phyloP scores from a whole-genome alignment of 2,797 vertebrate species.

The Myripristis murdjan region DNA sequence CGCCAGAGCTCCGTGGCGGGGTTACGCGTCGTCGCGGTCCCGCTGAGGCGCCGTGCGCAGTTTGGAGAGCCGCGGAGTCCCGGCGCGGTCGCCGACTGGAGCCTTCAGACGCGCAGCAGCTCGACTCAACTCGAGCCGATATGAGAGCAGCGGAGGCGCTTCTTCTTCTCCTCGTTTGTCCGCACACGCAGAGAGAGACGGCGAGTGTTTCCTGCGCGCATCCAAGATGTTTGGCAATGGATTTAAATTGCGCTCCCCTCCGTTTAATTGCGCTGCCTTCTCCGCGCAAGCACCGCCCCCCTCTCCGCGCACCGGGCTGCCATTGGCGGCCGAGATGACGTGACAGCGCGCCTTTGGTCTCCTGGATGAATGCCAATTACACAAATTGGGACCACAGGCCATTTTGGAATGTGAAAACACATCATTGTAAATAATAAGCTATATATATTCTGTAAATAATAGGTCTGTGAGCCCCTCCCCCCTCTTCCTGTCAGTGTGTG shows the following conservation, averaged over 20 bases:
- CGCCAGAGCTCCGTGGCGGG: slow-evolving; percentile 21
- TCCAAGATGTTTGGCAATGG: slow-evolving; percentile 72
- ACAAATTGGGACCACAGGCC: slow-evolving; percentile 54
- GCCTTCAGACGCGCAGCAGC: slow-evolving; percentile 6
- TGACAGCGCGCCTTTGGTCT: slow-evolving; percentile 25
- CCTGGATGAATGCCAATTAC: slow-evolving; percentile 64
- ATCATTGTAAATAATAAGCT: slow-evolving; percentile 55
- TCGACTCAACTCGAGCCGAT: slow-evolving; percentile 18
- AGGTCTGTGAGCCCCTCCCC: slow-evolving; percentile 62
- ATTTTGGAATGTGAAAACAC: slow-evolving; percentile 68
- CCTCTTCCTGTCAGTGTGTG: slow-evolving; percentile 48
- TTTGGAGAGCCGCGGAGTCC: slow-evolving; percentile 32
- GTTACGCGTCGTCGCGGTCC: slow-evolving; percentile 12
- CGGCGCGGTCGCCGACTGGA: slow-evolving; percentile 18
- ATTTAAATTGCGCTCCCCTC: slow-evolving; percentile 93
- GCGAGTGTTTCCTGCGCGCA: slow-evolving; percentile 45
- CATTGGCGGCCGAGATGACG: slow-evolving; percentile 76
- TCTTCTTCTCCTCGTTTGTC: too few species aligned
- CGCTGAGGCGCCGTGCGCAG: slow-evolving; percentile 43
- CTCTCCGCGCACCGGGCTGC: slow-evolving; percentile 26
- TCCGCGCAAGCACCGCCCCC: slow-evolving; percentile 60
- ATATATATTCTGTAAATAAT: slow-evolving; percentile 25
- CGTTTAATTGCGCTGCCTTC: slow-evolving; percentile 86
- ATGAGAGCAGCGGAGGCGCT: slow-evolving; percentile 26
- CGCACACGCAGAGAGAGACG: slow-evolving; percentile 35